Base-by-base conservation (phyloP, 2,113 vertebrate species). In the Trichomycterus rosablanca region DNA sequence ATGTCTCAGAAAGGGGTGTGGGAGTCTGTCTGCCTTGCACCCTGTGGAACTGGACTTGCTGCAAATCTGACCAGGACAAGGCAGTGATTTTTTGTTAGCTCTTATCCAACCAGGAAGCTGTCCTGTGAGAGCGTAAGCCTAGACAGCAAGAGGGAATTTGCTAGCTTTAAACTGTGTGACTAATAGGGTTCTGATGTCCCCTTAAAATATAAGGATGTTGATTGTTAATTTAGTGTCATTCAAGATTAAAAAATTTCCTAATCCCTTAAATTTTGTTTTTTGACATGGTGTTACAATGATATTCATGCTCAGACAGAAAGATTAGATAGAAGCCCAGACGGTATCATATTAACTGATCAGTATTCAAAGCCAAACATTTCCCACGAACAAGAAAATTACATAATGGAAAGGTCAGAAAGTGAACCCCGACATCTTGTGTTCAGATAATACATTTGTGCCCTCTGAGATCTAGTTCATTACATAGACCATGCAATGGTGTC, bases 331-430 rank as follows among this genome's bases (percentile, higher is more conserved):
- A 66, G 64, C 39, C 40, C 59, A 64, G 20, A 32, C 59, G 14
- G 58, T 42, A 32, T 8, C 18, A 34, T 49, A 60, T 66, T 32
- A 61, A 55, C 40, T 76, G 71, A 84, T 83, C 75, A 75, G 81
- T 73, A 83, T 83, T 80, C 81, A 70, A 72, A 74, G 78, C 63
- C 73, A 66, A 71, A 54, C 70, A 69, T 68, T 81, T n/a, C n/a
- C n/a, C n/a, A n/a, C n/a, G n/a, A n/a, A n/a, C n/a, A 50, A 74
- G 72, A 65, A 67, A 60, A 72, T 42, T 67, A 59, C 75, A 66
- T 62, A 45, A 68, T 78, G 56, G 77, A 58, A 75, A 84, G 82
- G 83, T 82, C 76, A 54, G 51, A 50, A 40, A 24, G 28, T 71
- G 73, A 77, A n/a, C 75, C 71, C 67, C 53, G 52, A 58, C 42